Percentiles rank a stretch among this genome's conserved stretches.
These are phyloP conservation scores for Triplophysa tibetana DNA, from an alignment of 2,113 vertebrate species.

Conservation along the genomic window DNA sequence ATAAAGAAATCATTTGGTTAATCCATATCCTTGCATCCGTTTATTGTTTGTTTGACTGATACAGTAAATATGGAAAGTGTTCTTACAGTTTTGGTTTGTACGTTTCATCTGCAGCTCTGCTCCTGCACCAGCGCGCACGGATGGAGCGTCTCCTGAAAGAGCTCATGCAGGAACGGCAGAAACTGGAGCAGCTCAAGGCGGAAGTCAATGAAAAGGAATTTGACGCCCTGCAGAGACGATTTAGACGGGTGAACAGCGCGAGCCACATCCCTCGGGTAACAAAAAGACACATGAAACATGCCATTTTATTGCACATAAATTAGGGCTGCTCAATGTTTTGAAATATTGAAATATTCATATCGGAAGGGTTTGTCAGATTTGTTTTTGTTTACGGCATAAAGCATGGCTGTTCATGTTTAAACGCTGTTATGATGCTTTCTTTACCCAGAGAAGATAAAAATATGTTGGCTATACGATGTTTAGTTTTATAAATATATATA, in stretches of 20 bases:
- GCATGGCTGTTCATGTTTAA: too few relatives aligned
- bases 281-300: background rate
- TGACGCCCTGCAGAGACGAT: constrained; percentile 93
- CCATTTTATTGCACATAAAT: constrained; percentile 52
- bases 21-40: background rate
- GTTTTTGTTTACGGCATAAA: too few relatives aligned
- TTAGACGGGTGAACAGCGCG: constrained; percentile 91
- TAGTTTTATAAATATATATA: too few relatives aligned
- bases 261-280: constrained; percentile 87
- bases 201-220: constrained; percentile 98
- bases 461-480: too few relatives aligned
- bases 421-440: too few relatives aligned
- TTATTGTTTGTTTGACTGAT: background rate
- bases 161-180: constrained; percentile 87
- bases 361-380: too few relatives aligned
- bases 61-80: background rate
- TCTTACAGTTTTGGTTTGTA: background rate
- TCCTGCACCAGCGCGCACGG: constrained; percentile 95
- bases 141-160: constrained; percentile 97
- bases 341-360: too few relatives aligned
- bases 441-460: too few relatives aligned
- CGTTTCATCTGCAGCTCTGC: constrained; percentile 78
- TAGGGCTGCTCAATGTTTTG: too few relatives aligned
- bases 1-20: background rate
- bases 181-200: constrained; percentile 88